Evolutionary conservation across 35 echinoderm and acorn worm species (phyloP).

Genomic region (Strongylocentrotus purpuratus): DNA sequence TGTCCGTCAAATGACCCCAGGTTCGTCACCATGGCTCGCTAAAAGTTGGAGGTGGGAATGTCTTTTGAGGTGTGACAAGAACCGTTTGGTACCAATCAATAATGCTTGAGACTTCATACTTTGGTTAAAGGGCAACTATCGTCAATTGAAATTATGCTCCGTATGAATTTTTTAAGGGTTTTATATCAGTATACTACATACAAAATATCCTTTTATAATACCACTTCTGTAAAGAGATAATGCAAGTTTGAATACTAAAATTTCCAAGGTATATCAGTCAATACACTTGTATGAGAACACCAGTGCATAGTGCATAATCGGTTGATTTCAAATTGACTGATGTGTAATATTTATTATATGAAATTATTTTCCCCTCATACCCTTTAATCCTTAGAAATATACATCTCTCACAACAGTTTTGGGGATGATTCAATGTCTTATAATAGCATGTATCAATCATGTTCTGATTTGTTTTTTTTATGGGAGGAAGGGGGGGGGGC

Average conservation of each 20-base stretch:
- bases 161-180: not conserved
- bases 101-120: not conserved
- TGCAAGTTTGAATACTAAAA: too few species aligned
- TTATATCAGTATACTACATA: not conserved
- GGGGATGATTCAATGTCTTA: not conserved
- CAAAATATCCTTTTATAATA: not conserved
- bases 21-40: not conserved
- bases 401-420: not conserved
- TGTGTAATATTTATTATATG: not conserved
- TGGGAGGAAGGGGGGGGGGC: not conserved
- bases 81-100: not conserved
- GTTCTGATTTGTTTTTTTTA: not conserved
- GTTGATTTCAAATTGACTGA: not conserved
- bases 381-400: not conserved
- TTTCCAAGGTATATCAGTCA: too few species aligned
- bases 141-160: not conserved
- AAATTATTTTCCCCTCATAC: not conserved
- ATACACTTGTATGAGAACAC: not conserved
- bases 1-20: not conserved
- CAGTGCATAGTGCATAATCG: not conserved
- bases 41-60: slow-evolving; percentile 9
- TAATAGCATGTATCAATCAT: not conserved
- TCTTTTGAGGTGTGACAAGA: not conserved
- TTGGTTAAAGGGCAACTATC: not conserved
- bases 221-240: too few species aligned